Evolutionary conservation across 2,888 invertebrate genomes (phyloP).

Genomic region (Papilio gigon): DNA sequence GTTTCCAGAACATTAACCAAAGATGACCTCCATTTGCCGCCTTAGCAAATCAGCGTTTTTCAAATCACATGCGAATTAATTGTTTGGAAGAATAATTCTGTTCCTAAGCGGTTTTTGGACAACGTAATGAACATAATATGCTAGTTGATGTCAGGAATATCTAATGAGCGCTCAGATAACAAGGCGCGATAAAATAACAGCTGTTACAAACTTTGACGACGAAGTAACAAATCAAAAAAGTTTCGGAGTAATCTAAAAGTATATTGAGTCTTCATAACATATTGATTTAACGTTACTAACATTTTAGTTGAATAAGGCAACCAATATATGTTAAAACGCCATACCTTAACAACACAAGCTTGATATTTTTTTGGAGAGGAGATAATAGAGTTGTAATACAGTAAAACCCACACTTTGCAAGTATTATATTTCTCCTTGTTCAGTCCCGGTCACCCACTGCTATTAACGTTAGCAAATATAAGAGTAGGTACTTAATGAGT

Average conservation of each 20-base stretch:
- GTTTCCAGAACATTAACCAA: constrained; percentile 23
- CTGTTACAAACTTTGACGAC: background rate
- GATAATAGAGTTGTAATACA: too few relatives aligned
- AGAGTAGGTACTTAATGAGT: background rate
- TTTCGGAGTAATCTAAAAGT: background rate
- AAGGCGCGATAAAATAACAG: background rate
- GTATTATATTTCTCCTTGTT: background rate
- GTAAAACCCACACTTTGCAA: background rate
- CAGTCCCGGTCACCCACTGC: background rate
- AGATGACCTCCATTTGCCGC: background rate
- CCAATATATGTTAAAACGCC: too few relatives aligned
- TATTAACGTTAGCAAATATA: background rate
- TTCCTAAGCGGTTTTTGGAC: background rate
- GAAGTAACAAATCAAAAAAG: background rate
- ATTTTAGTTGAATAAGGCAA: too few relatives aligned
- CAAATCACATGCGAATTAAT: constrained; percentile 5
- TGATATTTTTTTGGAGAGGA: too few relatives aligned
- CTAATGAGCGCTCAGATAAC: background rate
- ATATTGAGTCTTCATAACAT: background rate
- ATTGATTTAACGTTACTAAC: background rate
- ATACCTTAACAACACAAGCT: too few relatives aligned
- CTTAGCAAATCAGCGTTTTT: constrained; percentile 1
- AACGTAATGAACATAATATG: background rate
- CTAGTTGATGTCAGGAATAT: background rate
- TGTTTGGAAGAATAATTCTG: background rate